Evolutionary conservation across 2,113 vertebrate species (phyloP).

Genomic region (Odocoileus virginianus): DNA sequence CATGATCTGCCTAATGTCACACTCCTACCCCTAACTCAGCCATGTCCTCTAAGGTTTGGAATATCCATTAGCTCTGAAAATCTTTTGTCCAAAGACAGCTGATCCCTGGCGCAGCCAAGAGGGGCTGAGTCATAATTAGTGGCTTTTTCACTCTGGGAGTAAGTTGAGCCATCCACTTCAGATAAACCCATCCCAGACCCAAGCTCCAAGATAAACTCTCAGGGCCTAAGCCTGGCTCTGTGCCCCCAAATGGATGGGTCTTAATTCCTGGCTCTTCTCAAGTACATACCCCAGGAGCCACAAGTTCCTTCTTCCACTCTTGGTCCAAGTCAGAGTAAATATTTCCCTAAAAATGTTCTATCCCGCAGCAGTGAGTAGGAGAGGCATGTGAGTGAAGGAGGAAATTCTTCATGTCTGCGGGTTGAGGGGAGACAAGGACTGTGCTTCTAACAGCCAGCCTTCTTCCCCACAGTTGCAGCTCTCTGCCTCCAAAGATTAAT

Average conservation of each 20-base stretch:
- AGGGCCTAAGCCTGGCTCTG: not conserved
- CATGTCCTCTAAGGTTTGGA: not conserved
- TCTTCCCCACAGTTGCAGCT: not conserved
- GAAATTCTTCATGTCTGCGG: not conserved
- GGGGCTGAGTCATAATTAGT: not conserved
- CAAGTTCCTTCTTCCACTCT: not conserved
- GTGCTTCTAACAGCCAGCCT: not conserved
- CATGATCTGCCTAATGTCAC: not conserved
- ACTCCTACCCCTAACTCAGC: not conserved
- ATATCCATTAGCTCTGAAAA: not conserved
- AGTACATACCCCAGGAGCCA: not conserved
- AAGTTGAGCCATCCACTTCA: not conserved
- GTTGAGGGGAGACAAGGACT: not conserved
- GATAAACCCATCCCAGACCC: not conserved
- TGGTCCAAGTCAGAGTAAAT: not conserved
- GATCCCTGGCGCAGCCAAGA: not conserved
- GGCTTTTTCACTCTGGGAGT: not conserved
- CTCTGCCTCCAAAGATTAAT: not conserved
- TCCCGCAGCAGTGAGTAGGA: not conserved
- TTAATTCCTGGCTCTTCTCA: not conserved
- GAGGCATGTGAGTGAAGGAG: not conserved
- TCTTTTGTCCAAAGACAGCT: not conserved
- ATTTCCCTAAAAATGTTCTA: not conserved
- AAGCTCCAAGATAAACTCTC: not conserved
- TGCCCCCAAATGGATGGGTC: not conserved